Base-by-base conservation (phyloP, 2,797 vertebrate genomes). In the Lacerta agilis region DNA sequence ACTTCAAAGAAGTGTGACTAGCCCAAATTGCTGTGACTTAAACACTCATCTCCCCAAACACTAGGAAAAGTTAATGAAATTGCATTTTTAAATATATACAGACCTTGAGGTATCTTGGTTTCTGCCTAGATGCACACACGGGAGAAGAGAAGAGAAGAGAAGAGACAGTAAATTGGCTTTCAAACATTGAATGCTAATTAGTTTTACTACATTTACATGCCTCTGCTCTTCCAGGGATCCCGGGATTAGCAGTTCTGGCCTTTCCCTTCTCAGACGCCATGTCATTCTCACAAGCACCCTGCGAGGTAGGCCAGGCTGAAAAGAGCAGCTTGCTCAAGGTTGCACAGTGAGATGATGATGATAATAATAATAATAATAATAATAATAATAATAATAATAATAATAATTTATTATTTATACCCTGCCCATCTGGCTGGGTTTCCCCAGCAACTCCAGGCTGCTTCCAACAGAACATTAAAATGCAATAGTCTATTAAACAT, bases 51-150 rank as follows among this genome's bases (percentile, higher is more conserved):
- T 11, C 29, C 43, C 33, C 17, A 18, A 29, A n/a, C 43, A 23
- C 2, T 29, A 13, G 4, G n/a, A 6, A 43, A 66, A 67, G 11
- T 61, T 23, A 67, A 66, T 33, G 45, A 29, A 72, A 36, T n/a
- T 25, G 36, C 11, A 64, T n/a, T 17, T 6, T 55, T 1, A 55
- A 71, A 13, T 43, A 73, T 27, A 58, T 86, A 93, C 93, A 3
- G 78, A 95, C 95, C 95, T 94, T 79, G 45, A 2, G 13, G 38
- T 83, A 69, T 33, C 0, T 0, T 69, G 10, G 69, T 67, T 92
- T 23, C 7, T 36, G 11, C 76, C 71, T 87, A 77, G 79, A 85
- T 29, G 36, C n/a, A 67, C 8, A 83, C 33, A 6, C 20, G 71
- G 88, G 90, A 87, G 85, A 13, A 0, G 29, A 89, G 41, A 77